Evolutionary conservation across 1,140 invertebrate species (phyloP).

Genomic region (Andricus grossulariae): DNA sequence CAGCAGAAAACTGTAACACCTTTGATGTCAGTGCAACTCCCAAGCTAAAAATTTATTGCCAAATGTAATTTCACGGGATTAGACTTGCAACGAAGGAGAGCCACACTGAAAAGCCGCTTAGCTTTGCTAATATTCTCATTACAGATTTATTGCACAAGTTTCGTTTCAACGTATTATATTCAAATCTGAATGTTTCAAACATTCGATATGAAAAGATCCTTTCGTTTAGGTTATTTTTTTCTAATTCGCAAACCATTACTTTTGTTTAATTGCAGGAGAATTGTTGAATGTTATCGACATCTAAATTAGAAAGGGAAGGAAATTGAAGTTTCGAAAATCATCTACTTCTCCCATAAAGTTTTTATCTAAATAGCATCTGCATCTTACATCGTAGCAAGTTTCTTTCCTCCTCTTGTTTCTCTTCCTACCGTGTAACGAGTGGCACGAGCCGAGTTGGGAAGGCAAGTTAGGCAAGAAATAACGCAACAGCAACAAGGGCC

Average conservation of each 20-base stretch:
- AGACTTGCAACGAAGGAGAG: slow-evolving; percentile 33
- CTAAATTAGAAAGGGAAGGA: background rate
- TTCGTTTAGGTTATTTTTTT: too few species aligned
- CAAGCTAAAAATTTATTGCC: slow-evolving; percentile 39
- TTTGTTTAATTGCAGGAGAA: too few species aligned
- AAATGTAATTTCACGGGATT: slow-evolving; percentile 52
- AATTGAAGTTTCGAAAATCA: background rate
- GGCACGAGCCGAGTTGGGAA: slow-evolving; percentile 23
- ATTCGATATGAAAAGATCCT: too few species aligned
- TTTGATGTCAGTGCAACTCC: slow-evolving; percentile 52
- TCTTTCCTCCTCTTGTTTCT: slow-evolving; percentile 7
- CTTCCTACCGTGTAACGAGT: slow-evolving; percentile 21
- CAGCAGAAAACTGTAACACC: slow-evolving; percentile 43
- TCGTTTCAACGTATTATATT: background rate
- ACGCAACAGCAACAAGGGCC: slow-evolving; percentile 23
- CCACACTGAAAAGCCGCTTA: slow-evolving; percentile 1
- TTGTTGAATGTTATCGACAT: too few species aligned
- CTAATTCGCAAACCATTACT: too few species aligned
- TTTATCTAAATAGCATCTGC: slow-evolving; percentile 31
- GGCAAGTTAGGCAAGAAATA: slow-evolving; percentile 13
- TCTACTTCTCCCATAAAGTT: background rate
- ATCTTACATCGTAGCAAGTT: slow-evolving; percentile 2
- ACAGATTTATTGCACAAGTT: background rate
- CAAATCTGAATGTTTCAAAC: too few species aligned
- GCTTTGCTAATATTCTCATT: background rate